Evolutionary conservation across 2,113 vertebrate species (phyloP).

Genomic region (Daphoenositta chrysoptera): DNA sequence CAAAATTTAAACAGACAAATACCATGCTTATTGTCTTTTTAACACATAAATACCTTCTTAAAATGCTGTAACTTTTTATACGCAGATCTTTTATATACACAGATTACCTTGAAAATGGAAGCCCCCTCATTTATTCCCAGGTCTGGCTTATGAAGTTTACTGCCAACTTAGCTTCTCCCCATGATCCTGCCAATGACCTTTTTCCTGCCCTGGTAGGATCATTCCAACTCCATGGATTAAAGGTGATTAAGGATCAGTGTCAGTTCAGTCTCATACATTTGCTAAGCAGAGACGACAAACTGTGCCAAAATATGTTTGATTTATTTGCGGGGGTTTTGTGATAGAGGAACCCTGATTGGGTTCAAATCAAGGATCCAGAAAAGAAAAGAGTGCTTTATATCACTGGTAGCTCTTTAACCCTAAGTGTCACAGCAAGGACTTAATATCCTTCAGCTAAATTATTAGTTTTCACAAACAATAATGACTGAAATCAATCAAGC

Average conservation of each 20-base stretch:
- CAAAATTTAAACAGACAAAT: background rate
- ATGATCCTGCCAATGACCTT: slow-evolving; percentile 45
- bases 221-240: slow-evolving; percentile 26
- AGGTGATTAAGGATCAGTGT: slow-evolving; percentile 67
- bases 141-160: slow-evolving; percentile 45
- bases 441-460: slow-evolving; percentile 60
- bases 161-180: slow-evolving; percentile 35
- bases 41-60: background rate
- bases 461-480: slow-evolving; percentile 44
- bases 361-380: slow-evolving; percentile 51
- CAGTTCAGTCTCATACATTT: slow-evolving; percentile 57
- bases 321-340: slow-evolving; percentile 49
- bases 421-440: slow-evolving; percentile 51
- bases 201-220: slow-evolving; percentile 36
- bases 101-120: background rate
- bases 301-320: slow-evolving; percentile 56
- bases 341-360: slow-evolving; percentile 5
- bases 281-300: slow-evolving; percentile 41
- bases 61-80: background rate
- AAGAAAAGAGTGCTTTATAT: slow-evolving; percentile 64
- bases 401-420: slow-evolving; percentile 59
- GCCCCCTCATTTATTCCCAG: background rate
- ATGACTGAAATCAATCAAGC: slow-evolving; percentile 62
- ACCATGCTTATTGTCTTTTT: background rate
- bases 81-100: background rate